phyloP scores from a whole-genome alignment of 2,797 vertebrate genomes.

The Thalassophryne amazonica region DNA sequence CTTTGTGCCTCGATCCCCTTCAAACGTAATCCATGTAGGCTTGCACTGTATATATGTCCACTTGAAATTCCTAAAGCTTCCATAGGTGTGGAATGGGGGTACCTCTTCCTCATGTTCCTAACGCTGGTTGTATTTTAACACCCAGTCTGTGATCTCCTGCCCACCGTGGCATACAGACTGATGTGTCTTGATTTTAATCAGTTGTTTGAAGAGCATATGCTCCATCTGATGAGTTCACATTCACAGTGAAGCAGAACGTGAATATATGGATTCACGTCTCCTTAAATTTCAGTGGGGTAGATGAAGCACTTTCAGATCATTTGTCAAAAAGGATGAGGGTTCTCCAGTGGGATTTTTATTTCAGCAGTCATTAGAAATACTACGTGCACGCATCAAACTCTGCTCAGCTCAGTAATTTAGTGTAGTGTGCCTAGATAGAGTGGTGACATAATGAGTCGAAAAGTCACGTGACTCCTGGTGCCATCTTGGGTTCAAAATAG shows the following conservation, averaged over 20 bases:
- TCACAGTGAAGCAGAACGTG: conserved; percentile 12
- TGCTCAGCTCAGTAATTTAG: conserved; percentile 12
- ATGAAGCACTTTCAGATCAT: conserved; percentile 36
- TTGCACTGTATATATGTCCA: neutral
- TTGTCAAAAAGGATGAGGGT: conserved; percentile 27
- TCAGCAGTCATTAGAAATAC: conserved; percentile 41
- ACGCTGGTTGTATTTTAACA: conserved; percentile 26
- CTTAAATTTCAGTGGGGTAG: conserved; percentile 30
- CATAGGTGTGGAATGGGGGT: conserved; percentile 8
- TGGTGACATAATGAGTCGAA: too few species aligned
- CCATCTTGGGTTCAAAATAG: too few species aligned
- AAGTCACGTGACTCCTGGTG: too few species aligned
- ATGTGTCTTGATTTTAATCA: conserved; percentile 46
- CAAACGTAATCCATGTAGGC: conserved; percentile 34
- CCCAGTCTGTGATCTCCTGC: conserved; percentile 21
- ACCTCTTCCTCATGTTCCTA: conserved; percentile 48
- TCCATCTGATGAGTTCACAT: conserved; percentile 10
- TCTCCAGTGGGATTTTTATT: conserved; percentile 33
- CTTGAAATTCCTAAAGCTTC: conserved; percentile 44
- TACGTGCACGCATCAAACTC: conserved; percentile 22
- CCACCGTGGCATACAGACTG: conserved; percentile 18
- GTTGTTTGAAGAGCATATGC: conserved; percentile 1
- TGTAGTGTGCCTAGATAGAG: too few species aligned
- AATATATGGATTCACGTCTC: conserved; percentile 41
- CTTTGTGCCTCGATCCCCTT: conserved; percentile 54